A percentile compares a stretch with the other conserved stretches of the same genome.
phyloP scores from a whole-genome alignment of 2,888 invertebrate species.

The Rhagium mordax region DNA sequence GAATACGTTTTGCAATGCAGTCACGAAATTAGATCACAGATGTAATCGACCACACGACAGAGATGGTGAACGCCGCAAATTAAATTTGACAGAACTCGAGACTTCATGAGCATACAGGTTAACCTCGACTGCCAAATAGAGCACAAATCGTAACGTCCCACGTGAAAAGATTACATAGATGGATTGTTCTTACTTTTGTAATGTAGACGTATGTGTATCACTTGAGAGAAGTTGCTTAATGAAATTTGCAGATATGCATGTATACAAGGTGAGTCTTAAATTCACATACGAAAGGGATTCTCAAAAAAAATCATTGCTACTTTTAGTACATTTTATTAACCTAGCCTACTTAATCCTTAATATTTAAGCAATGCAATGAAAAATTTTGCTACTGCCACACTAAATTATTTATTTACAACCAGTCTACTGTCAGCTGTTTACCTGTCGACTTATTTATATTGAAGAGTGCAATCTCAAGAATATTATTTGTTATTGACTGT shows the following conservation, averaged over 20 bases:
- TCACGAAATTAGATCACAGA: conserved; percentile 36
- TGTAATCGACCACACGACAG: conserved; percentile 29
- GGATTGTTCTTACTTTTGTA: not conserved
- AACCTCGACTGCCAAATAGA: conserved; percentile 26
- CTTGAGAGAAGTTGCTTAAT: not conserved
- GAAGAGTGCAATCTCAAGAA: too few species aligned
- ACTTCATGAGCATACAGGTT: conserved; percentile 17
- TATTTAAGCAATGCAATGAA: too few species aligned
- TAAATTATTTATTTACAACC: too few species aligned
- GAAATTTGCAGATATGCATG: not conserved
- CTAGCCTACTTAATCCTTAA: too few species aligned
- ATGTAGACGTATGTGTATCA: not conserved
- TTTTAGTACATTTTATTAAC: too few species aligned
- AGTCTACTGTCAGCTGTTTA: too few species aligned
- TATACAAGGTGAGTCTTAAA: too few species aligned
- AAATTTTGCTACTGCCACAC: too few species aligned
- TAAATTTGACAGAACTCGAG: conserved; percentile 18
- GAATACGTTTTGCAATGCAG: conserved; percentile 2
- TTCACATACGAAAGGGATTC: too few species aligned
- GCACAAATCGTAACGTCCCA: conserved; percentile 29
- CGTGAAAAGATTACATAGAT: not conserved
- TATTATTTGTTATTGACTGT: too few species aligned
- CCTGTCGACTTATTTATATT: too few species aligned
- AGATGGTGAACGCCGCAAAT: conserved; percentile 18
- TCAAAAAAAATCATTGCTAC: too few species aligned